Base-by-base conservation (phyloP, 1,140 invertebrate genomes). In the Trachelipus rathkii region DNA sequence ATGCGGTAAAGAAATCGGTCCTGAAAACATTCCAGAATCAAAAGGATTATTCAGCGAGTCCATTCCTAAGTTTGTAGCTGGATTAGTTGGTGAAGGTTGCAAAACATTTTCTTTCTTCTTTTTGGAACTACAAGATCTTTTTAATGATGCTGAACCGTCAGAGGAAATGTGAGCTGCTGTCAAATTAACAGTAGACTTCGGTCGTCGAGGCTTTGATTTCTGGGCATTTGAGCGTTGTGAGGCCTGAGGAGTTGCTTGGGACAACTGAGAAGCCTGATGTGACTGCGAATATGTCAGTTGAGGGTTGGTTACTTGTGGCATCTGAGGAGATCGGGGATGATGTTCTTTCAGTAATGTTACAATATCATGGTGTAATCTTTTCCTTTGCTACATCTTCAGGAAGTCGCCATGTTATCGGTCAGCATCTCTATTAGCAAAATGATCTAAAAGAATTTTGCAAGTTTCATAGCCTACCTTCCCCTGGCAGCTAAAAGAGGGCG, bases 381-480 rank as follows among this genome's bases (percentile, higher is more conserved):
- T 98, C 95, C 72, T 90, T 89, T 0, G 96, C 96, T 46, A 99
- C 92, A 83, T 98, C 95, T 5, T 94, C 86, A 0, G 96, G 96
- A 82, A 97, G 85, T 70, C 94, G 87, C 96, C 96, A 98, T 98
- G 84, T 98, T 95, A 87, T 98, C 96, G 0, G 95, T 95, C 76
- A 99, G n/a, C 97, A 85, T 99, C 96, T 50, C 95, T 87, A 85
- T 98, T 98, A 7, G 95, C 95, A 83, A 93, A 92, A 72, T 95
- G 92, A 82, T 98, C 95, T 4, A 99, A 84, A 3, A 98, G 86
- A 13, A 93, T 91, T 84, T 95, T 93, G 81, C 94, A 96, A 0
- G 95, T 93, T 84, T 95, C 92, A 83, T 91, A 96, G 74, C 93
- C 93, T 94, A 5, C 96, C 96, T 85, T 99, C 96, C 96, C 43